phyloP scores from a whole-genome alignment of 2,113 vertebrate species.

The Solea senegalensis region DNA sequence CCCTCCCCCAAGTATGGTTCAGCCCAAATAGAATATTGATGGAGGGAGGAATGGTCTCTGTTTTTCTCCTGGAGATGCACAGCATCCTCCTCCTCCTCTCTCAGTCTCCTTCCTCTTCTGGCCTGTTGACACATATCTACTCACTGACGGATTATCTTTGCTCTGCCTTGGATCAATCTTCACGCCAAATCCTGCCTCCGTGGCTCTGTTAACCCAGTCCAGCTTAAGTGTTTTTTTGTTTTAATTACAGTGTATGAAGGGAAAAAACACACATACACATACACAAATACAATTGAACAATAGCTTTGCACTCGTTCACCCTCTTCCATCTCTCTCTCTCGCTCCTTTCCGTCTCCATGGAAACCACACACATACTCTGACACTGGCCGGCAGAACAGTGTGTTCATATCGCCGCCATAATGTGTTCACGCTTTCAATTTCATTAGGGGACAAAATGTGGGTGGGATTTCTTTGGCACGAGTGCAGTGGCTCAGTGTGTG shows the following conservation, averaged over 20 bases:
- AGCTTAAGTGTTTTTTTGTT: slow-evolving; percentile 1
- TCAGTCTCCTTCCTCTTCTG: slow-evolving; percentile 24
- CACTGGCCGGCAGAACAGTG: slow-evolving; percentile 28
- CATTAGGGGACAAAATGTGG: slow-evolving; percentile 36
- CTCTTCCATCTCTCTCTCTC: slow-evolving; percentile 31
- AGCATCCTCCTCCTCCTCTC: neutral
- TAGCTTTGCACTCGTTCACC: slow-evolving; percentile 1
- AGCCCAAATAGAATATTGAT: slow-evolving; percentile 21
- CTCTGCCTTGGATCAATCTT: slow-evolving; percentile 53
- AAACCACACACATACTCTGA: slow-evolving; percentile 54
- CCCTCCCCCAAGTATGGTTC: neutral
- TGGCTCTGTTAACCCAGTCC: slow-evolving; percentile 40
- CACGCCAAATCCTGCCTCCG: slow-evolving; percentile 45
- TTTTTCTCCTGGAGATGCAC: neutral
- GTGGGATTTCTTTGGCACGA: slow-evolving; percentile 16
- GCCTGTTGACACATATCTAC: slow-evolving; percentile 67
- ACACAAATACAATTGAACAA: neutral
- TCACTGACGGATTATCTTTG: slow-evolving; percentile 43
- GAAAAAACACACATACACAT: neutral
- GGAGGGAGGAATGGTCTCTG: slow-evolving; percentile 12
- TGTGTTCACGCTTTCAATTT: slow-evolving; percentile 37
- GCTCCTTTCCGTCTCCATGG: slow-evolving; percentile 55
- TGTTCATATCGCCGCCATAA: slow-evolving; percentile 30
- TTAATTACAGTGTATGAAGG: neutral
- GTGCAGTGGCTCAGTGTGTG: neutral